Evolutionary conservation across 2,797 vertebrate genomes (phyloP).

Genomic region (Xyrichtys novacula): DNA sequence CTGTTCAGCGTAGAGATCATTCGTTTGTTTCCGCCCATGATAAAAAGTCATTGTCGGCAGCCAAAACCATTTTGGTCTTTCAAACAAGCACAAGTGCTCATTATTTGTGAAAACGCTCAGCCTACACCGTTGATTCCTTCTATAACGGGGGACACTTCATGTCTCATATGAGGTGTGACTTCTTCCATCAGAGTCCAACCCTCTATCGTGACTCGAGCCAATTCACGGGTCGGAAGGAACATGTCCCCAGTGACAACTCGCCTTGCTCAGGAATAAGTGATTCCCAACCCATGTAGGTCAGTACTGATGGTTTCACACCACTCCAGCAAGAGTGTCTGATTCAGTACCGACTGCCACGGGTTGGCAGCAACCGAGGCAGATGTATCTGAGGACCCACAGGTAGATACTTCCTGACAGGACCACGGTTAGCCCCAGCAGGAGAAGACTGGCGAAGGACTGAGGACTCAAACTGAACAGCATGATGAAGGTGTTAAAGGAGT

Average conservation of each 20-base stretch:
- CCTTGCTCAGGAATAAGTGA: slow-evolving; percentile 1
- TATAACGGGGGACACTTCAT: too few relatives aligned
- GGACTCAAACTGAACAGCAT: slow-evolving; percentile 19
- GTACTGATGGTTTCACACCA: slow-evolving; percentile 39
- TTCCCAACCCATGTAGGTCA: neutral
- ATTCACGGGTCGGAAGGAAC: neutral
- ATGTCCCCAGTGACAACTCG: too few relatives aligned
- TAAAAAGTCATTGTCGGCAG: too few relatives aligned
- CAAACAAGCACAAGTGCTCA: too few relatives aligned
- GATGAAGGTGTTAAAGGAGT: slow-evolving; percentile 5
- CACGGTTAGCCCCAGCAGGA: slow-evolving; percentile 70
- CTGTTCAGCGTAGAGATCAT: too few relatives aligned
- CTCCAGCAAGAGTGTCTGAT: slow-evolving; percentile 45
- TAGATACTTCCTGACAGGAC: slow-evolving; percentile 70
- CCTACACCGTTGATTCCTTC: too few relatives aligned
- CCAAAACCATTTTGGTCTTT: too few relatives aligned
- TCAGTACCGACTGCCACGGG: slow-evolving; percentile 53
- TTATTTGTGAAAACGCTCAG: too few relatives aligned
- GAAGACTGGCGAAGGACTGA: slow-evolving; percentile 55
- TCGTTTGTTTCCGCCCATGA: too few relatives aligned
- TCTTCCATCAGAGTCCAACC: neutral
- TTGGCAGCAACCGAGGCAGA: slow-evolving; percentile 77
- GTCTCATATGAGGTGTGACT: neutral
- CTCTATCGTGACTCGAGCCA: neutral
- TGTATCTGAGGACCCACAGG: slow-evolving; percentile 75